Percentiles rank a stretch among this genome's conserved stretches.
Evolutionary conservation across 2,888 invertebrate species (phyloP).

Genomic region (Tipula unca): DNA sequence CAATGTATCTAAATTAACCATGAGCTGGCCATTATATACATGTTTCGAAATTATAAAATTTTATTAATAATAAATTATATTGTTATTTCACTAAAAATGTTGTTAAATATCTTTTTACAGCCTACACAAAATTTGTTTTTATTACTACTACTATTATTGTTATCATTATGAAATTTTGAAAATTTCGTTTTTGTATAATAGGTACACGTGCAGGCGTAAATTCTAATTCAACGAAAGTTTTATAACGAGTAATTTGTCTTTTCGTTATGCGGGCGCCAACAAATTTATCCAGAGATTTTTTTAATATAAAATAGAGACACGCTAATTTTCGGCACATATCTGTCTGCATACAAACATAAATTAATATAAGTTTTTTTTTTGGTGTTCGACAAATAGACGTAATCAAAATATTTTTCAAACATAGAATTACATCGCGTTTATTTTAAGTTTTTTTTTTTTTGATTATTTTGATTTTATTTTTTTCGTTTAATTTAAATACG

Average conservation of each 20-base stretch:
- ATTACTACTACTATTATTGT: not conserved
- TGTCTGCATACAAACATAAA: not conserved
- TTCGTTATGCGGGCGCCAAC: not conserved
- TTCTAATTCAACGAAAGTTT: not conserved
- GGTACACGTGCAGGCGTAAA: not conserved
- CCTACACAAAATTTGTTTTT: not conserved
- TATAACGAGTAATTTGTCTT: not conserved
- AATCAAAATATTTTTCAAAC: not conserved
- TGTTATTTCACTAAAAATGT: not conserved
- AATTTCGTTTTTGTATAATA: not conserved
- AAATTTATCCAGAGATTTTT: not conserved
- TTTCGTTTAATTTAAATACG: not conserved
- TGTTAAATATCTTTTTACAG: not conserved
- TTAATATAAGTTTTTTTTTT: not conserved
- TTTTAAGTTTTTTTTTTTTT: not conserved
- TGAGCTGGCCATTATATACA: not conserved
- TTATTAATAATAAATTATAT: slow-evolving; percentile 1
- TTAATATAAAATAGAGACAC: not conserved
- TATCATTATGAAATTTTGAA: not conserved
- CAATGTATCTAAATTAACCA: not conserved
- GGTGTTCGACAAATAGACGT: not conserved
- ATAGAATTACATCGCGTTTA: not conserved
- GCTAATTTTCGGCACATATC: not conserved
- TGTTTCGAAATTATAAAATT: not conserved
- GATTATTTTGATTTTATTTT: not conserved